These are phyloP conservation scores for Celastrina argiolus DNA, from an alignment of 2,888 invertebrate genomes.

Conservation along the genomic window DNA sequence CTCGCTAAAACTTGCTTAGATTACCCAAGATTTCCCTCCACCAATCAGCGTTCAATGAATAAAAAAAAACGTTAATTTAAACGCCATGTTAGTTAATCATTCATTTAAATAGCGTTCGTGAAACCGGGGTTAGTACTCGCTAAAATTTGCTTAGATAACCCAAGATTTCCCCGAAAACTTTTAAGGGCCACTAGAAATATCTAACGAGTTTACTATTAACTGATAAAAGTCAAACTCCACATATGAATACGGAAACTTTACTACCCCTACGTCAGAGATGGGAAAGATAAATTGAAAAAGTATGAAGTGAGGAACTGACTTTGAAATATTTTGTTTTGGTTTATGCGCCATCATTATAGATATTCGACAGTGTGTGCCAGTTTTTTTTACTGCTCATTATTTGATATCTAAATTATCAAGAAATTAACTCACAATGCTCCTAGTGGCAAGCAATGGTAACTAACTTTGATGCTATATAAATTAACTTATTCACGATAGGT, in stretches of 20 bases:
- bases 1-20: neutral
- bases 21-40: neutral
- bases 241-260: conserved; percentile 19
- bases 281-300: conserved; percentile 22
- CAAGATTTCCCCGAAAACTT: neutral
- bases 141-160: neutral
- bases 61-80: too few species aligned
- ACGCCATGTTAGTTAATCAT: too few species aligned
- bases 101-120: too few species aligned
- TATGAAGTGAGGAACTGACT: conserved; percentile 9
- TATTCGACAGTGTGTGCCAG: neutral
- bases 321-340: conserved; percentile 1
- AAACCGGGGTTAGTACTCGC: neutral
- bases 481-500: too few species aligned
- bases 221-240: neutral
- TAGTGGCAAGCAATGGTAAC: too few species aligned
- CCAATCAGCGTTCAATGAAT: too few species aligned
- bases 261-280: neutral
- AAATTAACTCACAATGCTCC: too few species aligned
- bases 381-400: too few species aligned
- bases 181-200: conserved; percentile 14
- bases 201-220: conserved; percentile 17
- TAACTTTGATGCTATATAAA: too few species aligned
- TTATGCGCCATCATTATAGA: neutral
- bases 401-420: too few species aligned